These are phyloP conservation scores for Nannobrachium achirus DNA, from an alignment of 2,113 vertebrate genomes.

Conservation along the genomic window DNA sequence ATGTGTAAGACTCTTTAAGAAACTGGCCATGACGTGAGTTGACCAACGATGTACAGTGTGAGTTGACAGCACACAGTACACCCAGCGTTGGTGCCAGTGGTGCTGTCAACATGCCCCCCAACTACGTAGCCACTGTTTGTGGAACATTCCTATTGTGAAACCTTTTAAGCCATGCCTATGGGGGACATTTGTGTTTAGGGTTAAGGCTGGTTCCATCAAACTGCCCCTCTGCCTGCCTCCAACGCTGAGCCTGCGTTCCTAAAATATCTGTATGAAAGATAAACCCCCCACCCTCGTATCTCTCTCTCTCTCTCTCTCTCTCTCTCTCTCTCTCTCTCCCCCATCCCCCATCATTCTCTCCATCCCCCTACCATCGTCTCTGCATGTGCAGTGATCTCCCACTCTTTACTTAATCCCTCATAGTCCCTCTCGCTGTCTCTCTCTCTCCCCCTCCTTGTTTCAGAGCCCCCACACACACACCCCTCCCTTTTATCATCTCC, in stretches of 20 bases:
- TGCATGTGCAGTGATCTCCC: constrained; percentile 38
- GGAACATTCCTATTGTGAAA: not conserved
- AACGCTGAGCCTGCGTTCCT: constrained; percentile 61
- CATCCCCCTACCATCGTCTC: constrained; percentile 42
- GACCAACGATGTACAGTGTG: not conserved
- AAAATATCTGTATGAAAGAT: constrained; percentile 75
- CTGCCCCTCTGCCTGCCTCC: constrained; percentile 11
- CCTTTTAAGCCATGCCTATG: constrained; percentile 40
- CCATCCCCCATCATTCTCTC: constrained; percentile 3
- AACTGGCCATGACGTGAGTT: not conserved
- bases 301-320: not conserved
- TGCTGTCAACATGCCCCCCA: not conserved
- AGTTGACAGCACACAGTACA: too few relatives aligned
- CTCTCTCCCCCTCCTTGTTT: not conserved
- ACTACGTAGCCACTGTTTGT: not conserved
- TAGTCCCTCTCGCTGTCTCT: not conserved
- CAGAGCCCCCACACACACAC: not conserved
- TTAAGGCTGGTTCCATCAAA: constrained; percentile 47
- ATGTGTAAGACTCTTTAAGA: constrained; percentile 1
- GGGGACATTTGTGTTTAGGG: constrained; percentile 30
- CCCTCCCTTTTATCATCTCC: constrained; percentile 48
- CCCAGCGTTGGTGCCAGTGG: too few relatives aligned
- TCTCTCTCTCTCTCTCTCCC: constrained; percentile 26
- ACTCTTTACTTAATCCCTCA: constrained; percentile 39
- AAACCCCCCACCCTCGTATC: constrained; percentile 39